phyloP scores from a whole-genome alignment of 2,888 invertebrate genomes.

The Coenonympha arcania region DNA sequence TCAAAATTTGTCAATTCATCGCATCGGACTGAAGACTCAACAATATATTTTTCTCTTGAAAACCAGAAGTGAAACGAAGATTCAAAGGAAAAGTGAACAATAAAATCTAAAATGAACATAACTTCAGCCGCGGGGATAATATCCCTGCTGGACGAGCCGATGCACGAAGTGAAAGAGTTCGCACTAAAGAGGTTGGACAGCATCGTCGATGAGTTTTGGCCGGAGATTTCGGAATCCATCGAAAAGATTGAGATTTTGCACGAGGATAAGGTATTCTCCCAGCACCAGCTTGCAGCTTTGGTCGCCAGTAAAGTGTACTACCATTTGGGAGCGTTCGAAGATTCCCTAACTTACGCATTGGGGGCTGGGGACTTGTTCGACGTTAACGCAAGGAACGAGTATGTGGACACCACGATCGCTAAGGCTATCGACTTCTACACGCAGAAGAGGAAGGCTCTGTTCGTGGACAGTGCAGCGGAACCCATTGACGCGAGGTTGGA shows the following conservation, averaged over 20 bases:
- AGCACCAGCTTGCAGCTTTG: constrained; percentile 94
- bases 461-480: constrained; percentile 79
- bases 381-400: constrained; percentile 94
- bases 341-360: constrained; percentile 96
- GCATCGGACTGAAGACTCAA: too few species aligned
- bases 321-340: constrained; percentile 96
- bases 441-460: constrained; percentile 84
- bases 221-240: constrained; percentile 98
- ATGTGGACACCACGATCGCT: constrained; percentile 97
- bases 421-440: constrained; percentile 99
- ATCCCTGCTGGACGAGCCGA: constrained; percentile 94
- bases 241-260: constrained; percentile 97
- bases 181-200: constrained; percentile 93
- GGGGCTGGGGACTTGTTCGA: constrained; percentile 96
- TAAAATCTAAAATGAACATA: constrained; percentile 57
- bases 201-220: constrained; percentile 98
- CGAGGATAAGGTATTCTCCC: constrained; percentile 90
- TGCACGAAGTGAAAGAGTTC: constrained; percentile 93
- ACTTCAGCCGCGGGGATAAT: constrained; percentile 88
- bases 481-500: constrained; percentile 88
- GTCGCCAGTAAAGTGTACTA: constrained; percentile 99
- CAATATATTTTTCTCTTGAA: constrained; percentile 33
- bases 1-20: constrained; percentile 67
- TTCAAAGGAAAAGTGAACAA: constrained; percentile 4
- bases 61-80: constrained; percentile 4